These are phyloP conservation scores for Amiota minor DNA, from an alignment of 2,888 invertebrate genomes.

Conservation along the genomic window DNA sequence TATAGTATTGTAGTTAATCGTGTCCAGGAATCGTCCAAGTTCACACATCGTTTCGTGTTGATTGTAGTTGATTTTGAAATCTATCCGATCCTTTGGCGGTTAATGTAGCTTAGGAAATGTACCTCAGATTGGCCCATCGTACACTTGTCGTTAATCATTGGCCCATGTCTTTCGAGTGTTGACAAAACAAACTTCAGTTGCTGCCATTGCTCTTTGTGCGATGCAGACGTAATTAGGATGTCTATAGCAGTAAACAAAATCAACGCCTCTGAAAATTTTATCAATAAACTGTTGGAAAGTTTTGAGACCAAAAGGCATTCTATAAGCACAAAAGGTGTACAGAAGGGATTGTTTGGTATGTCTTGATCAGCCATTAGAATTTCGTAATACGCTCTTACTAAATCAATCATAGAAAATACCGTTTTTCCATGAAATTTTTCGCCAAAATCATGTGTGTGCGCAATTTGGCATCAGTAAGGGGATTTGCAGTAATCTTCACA, in stretches of 20 bases:
- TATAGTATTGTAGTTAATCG: background rate
- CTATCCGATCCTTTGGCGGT: background rate
- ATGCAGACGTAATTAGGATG: background rate
- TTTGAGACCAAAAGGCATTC: conserved; percentile 16
- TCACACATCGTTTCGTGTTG: background rate
- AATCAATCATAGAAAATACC: background rate
- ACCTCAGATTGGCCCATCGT: conserved; percentile 4
- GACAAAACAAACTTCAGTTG: conserved; percentile 7
- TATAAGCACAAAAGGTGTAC: background rate
- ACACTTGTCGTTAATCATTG: conserved; percentile 2
- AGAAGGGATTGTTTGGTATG: too few species aligned
- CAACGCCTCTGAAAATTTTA: too few species aligned
- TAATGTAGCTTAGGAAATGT: background rate
- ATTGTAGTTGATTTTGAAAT: background rate
- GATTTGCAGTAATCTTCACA: background rate
- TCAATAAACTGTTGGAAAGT: background rate
- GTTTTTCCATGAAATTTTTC: background rate
- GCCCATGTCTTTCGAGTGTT: background rate
- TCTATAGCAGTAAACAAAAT: too few species aligned
- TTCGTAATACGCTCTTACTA: background rate
- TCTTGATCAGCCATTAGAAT: conserved; percentile 7
- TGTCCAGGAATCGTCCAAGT: background rate
- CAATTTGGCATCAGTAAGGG: too few species aligned
- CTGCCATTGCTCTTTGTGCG: background rate
- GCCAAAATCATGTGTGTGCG: background rate